Percentiles rank a stretch among this genome's conserved stretches.
These are phyloP conservation scores for Catalaphyllia jardinei DNA, from an alignment of 64 coral and sea anemone genomes.

Conservation along the genomic window DNA sequence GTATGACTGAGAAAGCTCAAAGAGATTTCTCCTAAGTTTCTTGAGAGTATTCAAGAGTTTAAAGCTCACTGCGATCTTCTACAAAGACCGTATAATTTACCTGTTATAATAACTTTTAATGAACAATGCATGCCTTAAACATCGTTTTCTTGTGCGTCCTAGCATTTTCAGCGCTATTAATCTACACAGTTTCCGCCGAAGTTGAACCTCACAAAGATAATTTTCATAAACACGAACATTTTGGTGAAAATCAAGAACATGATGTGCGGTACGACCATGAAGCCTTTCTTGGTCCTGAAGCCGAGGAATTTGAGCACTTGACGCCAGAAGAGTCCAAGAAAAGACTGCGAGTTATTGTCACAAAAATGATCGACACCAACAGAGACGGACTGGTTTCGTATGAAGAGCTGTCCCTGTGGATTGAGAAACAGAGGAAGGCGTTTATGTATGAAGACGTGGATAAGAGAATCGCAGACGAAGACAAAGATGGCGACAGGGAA, in stretches of 20 bases:
- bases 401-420: slow-evolving; percentile 83
- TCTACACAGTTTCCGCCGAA: not conserved
- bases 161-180: not conserved
- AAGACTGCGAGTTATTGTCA: slow-evolving; percentile 78
- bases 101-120: not conserved
- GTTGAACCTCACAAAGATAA: slow-evolving; percentile 82
- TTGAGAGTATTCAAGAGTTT: not conserved
- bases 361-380: slow-evolving; percentile 74
- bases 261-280: slow-evolving; percentile 89
- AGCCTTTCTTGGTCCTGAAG: slow-evolving; percentile 92
- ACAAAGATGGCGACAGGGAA: slow-evolving; percentile 84
- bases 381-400: slow-evolving; percentile 76
- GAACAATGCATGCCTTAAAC: slow-evolving; percentile 14
- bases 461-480: slow-evolving; percentile 81
- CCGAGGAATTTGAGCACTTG: slow-evolving; percentile 83
- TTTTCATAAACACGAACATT: slow-evolving; percentile 91
- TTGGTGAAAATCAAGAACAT: slow-evolving; percentile 58
- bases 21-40: not conserved
- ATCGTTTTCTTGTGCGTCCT: not conserved
- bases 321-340: slow-evolving; percentile 86
- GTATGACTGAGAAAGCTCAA: not conserved
- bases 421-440: slow-evolving; percentile 90
- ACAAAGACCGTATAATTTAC: not conserved
- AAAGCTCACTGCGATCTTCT: not conserved
- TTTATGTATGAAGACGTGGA: slow-evolving; percentile 98